Conservation (phyloP, 2,113 vertebrate genomes). For the Macquaria australasica region DNA sequence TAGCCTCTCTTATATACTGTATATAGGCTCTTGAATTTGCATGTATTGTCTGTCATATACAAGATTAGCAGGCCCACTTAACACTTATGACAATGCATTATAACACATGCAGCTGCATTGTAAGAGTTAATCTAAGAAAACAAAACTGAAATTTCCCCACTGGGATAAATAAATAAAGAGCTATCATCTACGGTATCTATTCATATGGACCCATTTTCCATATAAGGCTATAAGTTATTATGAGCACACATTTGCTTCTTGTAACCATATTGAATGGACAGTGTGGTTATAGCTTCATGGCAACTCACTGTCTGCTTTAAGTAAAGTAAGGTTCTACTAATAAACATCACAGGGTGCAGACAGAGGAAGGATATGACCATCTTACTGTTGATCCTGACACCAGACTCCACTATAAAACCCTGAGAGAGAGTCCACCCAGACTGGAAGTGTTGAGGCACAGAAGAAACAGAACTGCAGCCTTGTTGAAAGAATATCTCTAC, state of each 20-base stretch:
- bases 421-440: not conserved
- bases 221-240: conserved; percentile 1
- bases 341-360: not conserved
- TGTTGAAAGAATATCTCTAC: conserved; percentile 1
- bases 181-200: not conserved
- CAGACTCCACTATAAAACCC: not conserved
- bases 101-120: not conserved
- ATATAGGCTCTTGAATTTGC: not conserved
- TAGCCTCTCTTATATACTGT: not conserved
- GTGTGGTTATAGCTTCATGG: not conserved
- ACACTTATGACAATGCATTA: conserved; percentile 5
- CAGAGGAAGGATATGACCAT: not conserved
- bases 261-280: not conserved
- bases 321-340: not conserved
- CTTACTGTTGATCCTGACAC: not conserved
- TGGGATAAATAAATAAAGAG: too few species aligned
- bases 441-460: not conserved
- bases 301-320: not conserved
- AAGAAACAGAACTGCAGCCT: not conserved
- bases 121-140: not conserved
- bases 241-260: conserved; percentile 3
- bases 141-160: too few species aligned
- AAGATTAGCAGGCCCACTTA: not conserved
- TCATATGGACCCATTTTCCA: not conserved
- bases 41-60: not conserved